phyloP scores from a whole-genome alignment of 2,888 invertebrate genomes.

The Polia nebulosa region DNA sequence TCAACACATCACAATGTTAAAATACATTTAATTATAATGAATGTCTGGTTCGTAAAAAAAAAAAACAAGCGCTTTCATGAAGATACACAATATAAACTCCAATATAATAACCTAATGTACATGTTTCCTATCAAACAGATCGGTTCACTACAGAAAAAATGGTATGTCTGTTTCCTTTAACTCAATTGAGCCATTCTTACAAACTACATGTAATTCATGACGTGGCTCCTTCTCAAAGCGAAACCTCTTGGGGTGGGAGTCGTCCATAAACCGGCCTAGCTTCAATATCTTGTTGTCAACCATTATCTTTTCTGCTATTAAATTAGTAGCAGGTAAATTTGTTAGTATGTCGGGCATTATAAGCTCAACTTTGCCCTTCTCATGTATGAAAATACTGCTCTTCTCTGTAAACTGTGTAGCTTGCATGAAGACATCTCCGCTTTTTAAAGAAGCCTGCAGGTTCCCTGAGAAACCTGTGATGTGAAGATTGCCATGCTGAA shows the following conservation, averaged over 20 bases:
- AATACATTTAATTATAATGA: conserved; percentile 60
- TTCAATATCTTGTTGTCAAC: conserved; percentile 87
- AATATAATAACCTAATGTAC: conserved; percentile 59
- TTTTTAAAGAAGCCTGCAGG: conserved; percentile 86
- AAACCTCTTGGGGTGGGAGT: conserved; percentile 86
- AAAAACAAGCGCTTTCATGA: conserved; percentile 51
- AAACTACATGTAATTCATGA: conserved; percentile 87
- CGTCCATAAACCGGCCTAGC: conserved; percentile 87
- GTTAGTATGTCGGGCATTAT: conserved; percentile 83
- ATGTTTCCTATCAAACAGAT: conserved; percentile 52
- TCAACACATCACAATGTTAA: conserved; percentile 52
- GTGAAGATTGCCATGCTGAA: conserved; percentile 86
- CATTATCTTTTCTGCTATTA: conserved; percentile 88
- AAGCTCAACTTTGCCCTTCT: conserved; percentile 88
- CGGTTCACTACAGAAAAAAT: conserved; percentile 77
- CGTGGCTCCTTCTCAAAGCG: conserved; percentile 85
- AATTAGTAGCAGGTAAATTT: conserved; percentile 86
- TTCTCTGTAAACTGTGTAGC: conserved; percentile 85
- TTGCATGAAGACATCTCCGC: conserved; percentile 88
- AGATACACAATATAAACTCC: conserved; percentile 53
- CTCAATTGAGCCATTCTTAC: conserved; percentile 89
- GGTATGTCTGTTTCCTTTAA: conserved; percentile 85
- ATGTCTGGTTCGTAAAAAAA: conserved; percentile 57
- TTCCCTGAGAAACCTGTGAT: conserved; percentile 87
- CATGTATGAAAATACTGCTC: conserved; percentile 89